phyloP scores from a whole-genome alignment of 2,113 vertebrate genomes.

The Ciconia stormi region DNA sequence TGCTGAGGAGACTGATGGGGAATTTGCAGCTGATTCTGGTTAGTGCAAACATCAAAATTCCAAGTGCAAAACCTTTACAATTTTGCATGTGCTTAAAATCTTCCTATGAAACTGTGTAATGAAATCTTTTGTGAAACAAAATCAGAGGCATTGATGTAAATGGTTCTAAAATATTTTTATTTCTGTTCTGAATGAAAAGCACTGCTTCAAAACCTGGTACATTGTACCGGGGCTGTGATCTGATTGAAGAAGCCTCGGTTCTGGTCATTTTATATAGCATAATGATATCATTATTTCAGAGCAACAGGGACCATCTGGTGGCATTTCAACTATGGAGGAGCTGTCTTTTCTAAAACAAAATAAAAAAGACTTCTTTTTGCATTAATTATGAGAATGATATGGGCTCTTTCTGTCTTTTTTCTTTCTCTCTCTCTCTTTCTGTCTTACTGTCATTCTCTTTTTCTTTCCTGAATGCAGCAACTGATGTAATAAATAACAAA shows the following conservation, averaged over 20 bases:
- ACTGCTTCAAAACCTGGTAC: not conserved
- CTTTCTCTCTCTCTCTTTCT: not conserved
- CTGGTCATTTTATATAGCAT: not conserved
- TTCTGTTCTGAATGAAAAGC: not conserved
- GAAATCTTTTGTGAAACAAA: not conserved
- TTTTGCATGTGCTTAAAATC: not conserved
- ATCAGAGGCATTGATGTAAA: not conserved
- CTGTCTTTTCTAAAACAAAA: not conserved
- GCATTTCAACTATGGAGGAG: not conserved
- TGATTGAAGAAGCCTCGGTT: not conserved
- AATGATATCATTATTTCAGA: not conserved
- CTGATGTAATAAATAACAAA: not conserved
- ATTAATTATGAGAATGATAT: not conserved
- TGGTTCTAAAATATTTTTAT: not conserved
- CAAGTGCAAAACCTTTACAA: not conserved
- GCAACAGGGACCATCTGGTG: not conserved
- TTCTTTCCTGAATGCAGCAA: not conserved
- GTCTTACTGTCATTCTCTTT: not conserved
- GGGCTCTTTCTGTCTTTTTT: not conserved
- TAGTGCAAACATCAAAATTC: not conserved
- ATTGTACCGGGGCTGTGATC: not conserved
- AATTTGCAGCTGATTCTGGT: not conserved
- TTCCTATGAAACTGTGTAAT: not conserved
- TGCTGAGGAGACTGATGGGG: not conserved
- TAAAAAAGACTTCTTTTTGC: not conserved